These are phyloP conservation scores for Gulo gulo DNA, from an alignment of 2,113 vertebrate species.

Conservation along the genomic window DNA sequence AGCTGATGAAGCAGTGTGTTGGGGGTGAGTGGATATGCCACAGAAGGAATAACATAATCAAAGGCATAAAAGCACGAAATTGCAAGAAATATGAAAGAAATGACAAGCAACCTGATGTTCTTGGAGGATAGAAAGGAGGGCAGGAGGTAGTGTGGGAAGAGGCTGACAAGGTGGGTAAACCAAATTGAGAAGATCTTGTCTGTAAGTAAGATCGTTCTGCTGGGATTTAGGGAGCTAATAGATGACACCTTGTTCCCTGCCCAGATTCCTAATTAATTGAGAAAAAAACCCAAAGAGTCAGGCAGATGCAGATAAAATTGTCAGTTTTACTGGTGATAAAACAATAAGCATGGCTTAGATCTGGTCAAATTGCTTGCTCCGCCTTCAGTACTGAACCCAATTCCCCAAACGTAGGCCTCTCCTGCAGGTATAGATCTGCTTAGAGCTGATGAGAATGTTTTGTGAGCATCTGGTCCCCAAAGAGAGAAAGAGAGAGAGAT, in stretches of 20 bases:
- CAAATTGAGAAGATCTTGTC: background rate
- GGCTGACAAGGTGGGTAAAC: background rate
- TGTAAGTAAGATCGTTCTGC: background rate
- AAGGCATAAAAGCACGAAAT: background rate
- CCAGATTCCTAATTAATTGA: constrained; percentile 20
- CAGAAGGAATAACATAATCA: background rate
- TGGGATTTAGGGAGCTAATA: constrained; percentile 43
- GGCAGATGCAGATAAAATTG: constrained; percentile 46
- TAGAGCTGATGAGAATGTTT: background rate
- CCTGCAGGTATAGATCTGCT: background rate
- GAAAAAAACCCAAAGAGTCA: constrained; percentile 8
- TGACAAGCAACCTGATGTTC: background rate
- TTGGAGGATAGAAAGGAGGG: background rate
- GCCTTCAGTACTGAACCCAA: constrained; percentile 5
- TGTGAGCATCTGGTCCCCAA: background rate
- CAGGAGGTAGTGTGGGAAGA: background rate
- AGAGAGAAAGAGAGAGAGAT: background rate
- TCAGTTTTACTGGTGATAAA: constrained; percentile 41
- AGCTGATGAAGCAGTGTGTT: background rate
- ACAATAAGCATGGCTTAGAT: constrained; percentile 49
- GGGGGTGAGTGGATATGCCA: background rate
- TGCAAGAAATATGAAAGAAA: background rate
- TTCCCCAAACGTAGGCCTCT: background rate
- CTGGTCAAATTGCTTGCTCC: constrained; percentile 27
- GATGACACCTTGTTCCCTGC: constrained; percentile 28